A percentile compares a stretch with the other conserved stretches of the same genome.
These are phyloP conservation scores for Rattus norvegicus DNA, from an alignment of 2,113 vertebrate genomes.

Conservation along the genomic window GRCr8 NC_086027.1:107955001-107955500, in stretches of 20 bases:
- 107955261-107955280: background rate
- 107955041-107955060: too few species aligned
- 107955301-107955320: background rate
- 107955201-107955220: background rate
- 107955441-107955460: background rate
- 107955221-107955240: background rate
- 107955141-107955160: background rate
- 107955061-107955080: background rate
- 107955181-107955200: background rate
- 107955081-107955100: background rate
- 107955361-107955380: background rate
- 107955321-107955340: background rate
- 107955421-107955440: background rate
- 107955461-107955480: background rate
- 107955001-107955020: too few species aligned
- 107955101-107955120: background rate
- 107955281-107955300: background rate
- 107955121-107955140: background rate
- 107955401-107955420: background rate
- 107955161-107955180: background rate
- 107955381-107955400: background rate
- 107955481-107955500: background rate
- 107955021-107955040: too few species aligned
- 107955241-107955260: background rate
- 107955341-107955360: background rate